Base-by-base conservation (phyloP, 1,140 invertebrate species). In the Diabrotica virgifera region DNA sequence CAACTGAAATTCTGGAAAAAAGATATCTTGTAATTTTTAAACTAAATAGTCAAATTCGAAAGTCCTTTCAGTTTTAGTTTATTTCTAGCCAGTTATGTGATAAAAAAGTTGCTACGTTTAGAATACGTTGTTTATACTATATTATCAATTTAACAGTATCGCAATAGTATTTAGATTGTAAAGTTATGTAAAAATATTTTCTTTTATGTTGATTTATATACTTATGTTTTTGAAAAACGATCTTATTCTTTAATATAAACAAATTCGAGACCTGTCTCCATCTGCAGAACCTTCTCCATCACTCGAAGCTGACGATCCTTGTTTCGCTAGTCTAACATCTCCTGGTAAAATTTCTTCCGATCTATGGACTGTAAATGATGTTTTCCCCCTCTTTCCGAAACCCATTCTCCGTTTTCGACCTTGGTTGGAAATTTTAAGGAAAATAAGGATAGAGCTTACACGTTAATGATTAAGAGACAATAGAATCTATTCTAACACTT, bases 321-420 rank as follows among this genome's bases (percentile, higher is more conserved):
- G 86, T 77, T 93, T 90, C 70, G 89, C 89, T 71, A 87, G 84
- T 71, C 88, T 83, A 77, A 92, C 87, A 81, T 94, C 92, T 64
- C 89, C 89, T 67, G 94, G 94, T 73, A 94, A 86, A 74, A 97
- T 90, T 82, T 97, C 95, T 84, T 97, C 95, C 78, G 93, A 95
- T 81, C 95, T 90, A 85, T 96, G 94, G 76, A 96, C 93, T 80
- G 93, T 96, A 85, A 96, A 94, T 74, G 93, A 94, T 81, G 91
- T 93, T 85, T 94, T 93, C 76, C 92, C 92, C 83, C 93, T 92
- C 84, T 92, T 91, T 80, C 93, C 93, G 84, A 97, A 96, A 82
- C 94, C 93, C 87, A 96, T 90, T 82, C 94, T 89, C 85, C 94
- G 88, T 86, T 95, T 96, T 78, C 92, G 90, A 86, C 93, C 93